Evolutionary conservation across 2,113 vertebrate genomes (phyloP).

Genomic region (Passer montanus): DNA sequence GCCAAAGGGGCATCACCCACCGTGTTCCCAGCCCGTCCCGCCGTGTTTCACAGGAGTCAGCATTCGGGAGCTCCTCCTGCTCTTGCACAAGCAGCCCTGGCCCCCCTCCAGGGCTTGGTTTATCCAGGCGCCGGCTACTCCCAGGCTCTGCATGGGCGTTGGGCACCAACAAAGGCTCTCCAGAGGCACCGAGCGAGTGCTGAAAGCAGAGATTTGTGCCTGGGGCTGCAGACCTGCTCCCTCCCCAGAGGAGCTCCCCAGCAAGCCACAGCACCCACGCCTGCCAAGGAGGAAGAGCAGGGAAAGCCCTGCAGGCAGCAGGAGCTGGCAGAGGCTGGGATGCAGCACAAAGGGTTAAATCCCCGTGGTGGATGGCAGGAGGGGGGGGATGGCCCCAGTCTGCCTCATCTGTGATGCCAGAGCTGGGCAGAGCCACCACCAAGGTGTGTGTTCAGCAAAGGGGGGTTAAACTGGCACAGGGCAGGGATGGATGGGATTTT

Average conservation of each 20-base stretch:
- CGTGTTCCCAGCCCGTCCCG: rapidly evolving
- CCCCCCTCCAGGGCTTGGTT: background rate
- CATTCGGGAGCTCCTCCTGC: background rate
- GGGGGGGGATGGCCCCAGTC: background rate
- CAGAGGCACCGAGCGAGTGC: background rate
- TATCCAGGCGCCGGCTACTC: slow-evolving; percentile 11
- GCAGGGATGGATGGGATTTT: background rate
- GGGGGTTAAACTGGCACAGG: background rate
- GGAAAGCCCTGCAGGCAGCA: background rate
- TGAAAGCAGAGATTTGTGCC: background rate
- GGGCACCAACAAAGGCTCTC: slow-evolving; percentile 39
- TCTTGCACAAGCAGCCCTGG: slow-evolving; percentile 30
- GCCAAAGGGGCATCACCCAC: background rate
- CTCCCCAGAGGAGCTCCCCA: background rate
- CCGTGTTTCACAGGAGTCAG: rapidly evolving
- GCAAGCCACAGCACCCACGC: background rate
- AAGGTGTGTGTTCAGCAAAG: background rate
- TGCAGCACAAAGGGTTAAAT: background rate
- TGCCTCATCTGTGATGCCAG: rapidly evolving
- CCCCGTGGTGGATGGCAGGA: rapidly evolving
- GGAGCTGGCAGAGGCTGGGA: background rate
- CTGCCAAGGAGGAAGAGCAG: background rate
- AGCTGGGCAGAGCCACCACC: background rate
- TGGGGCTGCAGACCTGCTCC: background rate
- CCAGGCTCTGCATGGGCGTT: slow-evolving; percentile 32